phyloP scores from a whole-genome alignment of 2,888 invertebrate genomes.

The Drosophila emarginata region DNA sequence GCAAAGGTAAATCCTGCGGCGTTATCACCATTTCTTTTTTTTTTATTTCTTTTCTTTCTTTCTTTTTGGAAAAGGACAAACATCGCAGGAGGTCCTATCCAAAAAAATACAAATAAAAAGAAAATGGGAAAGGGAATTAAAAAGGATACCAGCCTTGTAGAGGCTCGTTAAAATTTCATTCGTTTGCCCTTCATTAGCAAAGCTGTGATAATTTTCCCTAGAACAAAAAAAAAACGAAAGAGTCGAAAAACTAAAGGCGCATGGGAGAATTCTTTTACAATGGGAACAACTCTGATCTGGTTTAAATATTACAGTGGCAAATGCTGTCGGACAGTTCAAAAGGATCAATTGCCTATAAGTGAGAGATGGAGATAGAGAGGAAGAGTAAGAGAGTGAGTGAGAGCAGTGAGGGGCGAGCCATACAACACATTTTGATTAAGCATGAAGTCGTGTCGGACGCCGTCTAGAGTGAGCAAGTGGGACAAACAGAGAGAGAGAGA shows the following conservation, averaged over 20 bases:
- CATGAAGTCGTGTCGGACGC: conserved; percentile 68
- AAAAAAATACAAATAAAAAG: not conserved
- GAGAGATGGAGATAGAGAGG: not conserved
- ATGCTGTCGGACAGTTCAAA: conserved; percentile 64
- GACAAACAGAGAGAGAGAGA: not conserved
- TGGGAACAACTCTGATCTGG: conserved; percentile 66
- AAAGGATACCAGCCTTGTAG: conserved; percentile 23
- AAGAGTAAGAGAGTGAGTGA: too few species aligned
- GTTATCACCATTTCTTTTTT: conserved; percentile 65
- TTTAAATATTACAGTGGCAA: conserved; percentile 74
- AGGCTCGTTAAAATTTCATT: conserved; percentile 76
- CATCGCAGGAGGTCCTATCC: conserved; percentile 70
- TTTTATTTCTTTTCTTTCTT: not conserved
- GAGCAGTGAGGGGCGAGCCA: conserved; percentile 39
- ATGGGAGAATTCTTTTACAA: conserved; percentile 14
- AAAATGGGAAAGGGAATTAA: not conserved
- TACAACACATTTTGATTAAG: conserved; percentile 76
- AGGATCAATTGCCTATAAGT: conserved; percentile 47
- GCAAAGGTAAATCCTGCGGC: conserved; percentile 47
- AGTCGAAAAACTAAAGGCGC: conserved; percentile 14
- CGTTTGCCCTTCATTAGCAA: conserved; percentile 69
- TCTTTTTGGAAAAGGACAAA: conserved; percentile 50
- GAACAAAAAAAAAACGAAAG: conserved; percentile 38
- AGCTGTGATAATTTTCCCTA: conserved; percentile 65
- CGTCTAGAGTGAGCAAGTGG: not conserved